Evolutionary conservation across 2,113 vertebrate species (phyloP).

Genomic region (Herpetotheres cachinnans): DNA sequence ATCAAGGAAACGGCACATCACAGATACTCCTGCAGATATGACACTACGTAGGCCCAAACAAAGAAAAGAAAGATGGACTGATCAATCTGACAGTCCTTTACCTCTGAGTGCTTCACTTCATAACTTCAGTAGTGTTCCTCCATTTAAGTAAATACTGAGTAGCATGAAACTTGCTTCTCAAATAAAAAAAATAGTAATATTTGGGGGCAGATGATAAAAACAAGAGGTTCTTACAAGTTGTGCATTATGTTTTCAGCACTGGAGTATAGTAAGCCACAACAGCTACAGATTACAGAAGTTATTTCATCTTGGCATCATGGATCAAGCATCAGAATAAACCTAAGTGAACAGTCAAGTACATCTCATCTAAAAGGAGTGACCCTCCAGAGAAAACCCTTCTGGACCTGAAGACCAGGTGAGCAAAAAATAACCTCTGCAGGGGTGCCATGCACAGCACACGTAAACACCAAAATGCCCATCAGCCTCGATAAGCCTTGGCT

Average conservation of each 20-base stretch:
- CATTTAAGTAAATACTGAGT: not conserved
- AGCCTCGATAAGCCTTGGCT: not conserved
- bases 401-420: not conserved
- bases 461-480: not conserved
- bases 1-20: not conserved
- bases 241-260: not conserved
- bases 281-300: not conserved
- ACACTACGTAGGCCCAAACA: not conserved
- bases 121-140: not conserved
- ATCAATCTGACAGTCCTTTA: not conserved
- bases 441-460: not conserved
- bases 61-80: not conserved
- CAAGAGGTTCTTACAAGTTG: not conserved
- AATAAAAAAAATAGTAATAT: not conserved
- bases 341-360: not conserved
- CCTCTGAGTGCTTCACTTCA: not conserved
- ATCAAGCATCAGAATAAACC: not conserved
- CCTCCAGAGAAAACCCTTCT: not conserved
- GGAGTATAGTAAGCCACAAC: not conserved
- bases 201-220: not conserved
- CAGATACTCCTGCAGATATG: not conserved
- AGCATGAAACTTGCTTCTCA: not conserved
- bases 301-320: not conserved
- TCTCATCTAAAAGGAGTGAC: not conserved
- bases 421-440: not conserved